These are phyloP conservation scores for Malacoraja senta DNA, from an alignment of 2,797 vertebrate genomes.

Conservation along the genomic window DNA sequence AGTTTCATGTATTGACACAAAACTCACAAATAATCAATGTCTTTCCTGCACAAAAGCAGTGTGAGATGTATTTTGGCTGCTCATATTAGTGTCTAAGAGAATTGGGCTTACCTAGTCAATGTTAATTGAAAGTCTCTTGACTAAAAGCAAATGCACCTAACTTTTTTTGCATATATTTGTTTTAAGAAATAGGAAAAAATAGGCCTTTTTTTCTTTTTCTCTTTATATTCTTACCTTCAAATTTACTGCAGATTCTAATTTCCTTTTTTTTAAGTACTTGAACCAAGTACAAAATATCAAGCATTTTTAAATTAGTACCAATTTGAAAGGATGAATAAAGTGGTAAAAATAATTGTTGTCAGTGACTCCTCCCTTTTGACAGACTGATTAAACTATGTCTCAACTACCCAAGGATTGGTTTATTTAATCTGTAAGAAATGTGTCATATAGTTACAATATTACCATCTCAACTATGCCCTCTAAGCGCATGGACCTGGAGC, in stretches of 20 bases:
- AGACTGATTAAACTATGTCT: neutral
- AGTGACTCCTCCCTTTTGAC: neutral
- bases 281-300: neutral
- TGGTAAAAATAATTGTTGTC: neutral
- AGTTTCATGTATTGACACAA: neutral
- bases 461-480: neutral
- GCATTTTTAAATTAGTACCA: neutral
- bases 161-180: neutral
- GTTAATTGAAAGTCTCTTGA: neutral
- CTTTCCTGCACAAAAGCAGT: neutral
- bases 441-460: neutral
- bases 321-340: neutral
- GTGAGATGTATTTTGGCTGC: neutral
- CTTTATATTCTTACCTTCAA: neutral
- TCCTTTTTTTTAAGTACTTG: neutral
- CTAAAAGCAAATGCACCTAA: neutral
- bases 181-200: neutral
- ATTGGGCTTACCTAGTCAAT: neutral
- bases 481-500: slow-evolving; percentile 93
- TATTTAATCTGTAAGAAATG: slow-evolving; percentile 10
- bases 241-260: neutral
- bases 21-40: neutral
- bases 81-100: neutral
- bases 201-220: neutral
- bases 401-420: neutral